Conservation (phyloP, 2,888 invertebrate genomes). For the Synanthedon andrenaeformis region DNA sequence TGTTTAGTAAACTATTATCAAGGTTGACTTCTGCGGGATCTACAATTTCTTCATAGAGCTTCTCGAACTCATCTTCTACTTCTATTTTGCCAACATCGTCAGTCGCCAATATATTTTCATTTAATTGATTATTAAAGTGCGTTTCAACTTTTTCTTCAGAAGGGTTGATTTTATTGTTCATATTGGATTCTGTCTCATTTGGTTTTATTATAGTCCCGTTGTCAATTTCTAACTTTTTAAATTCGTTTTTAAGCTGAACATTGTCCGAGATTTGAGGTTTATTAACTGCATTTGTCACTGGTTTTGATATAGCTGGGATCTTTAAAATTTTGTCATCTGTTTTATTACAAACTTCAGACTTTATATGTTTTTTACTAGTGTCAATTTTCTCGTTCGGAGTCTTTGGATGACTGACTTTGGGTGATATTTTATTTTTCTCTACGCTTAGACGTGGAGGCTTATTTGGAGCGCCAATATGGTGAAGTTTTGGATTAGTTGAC, state of each 20-base stretch:
- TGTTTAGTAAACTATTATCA: conserved; percentile 21
- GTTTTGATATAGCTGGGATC: no score
- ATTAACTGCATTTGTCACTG: no score
- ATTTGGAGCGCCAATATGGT: neutral
- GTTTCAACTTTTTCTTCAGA: no score
- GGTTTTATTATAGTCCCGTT: neutral
- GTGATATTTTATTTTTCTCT: neutral
- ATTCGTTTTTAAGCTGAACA: neutral
- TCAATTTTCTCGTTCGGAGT: no score
- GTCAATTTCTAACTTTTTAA: neutral
- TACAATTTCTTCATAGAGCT: conserved; percentile 45
- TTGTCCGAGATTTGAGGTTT: neutral
- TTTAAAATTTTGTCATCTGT: neutral
- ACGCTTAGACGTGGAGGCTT: conserved; percentile 15
- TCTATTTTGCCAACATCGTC: conserved; percentile 3
- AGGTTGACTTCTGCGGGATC: conserved; percentile 11
- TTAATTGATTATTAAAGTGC: neutral
- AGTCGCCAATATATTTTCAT: neutral
- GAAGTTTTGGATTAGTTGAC: neutral
- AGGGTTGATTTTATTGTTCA: neutral
- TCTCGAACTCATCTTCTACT: conserved; percentile 51
- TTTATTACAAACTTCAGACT: neutral
- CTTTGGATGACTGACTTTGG: neutral
- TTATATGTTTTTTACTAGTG: neutral
- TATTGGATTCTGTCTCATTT: conserved; percentile 3